A percentile compares a stretch with the other conserved stretches of the same genome.
Conservation (phyloP, 2,113 vertebrate species). For the Sprattus sprattus region DNA sequence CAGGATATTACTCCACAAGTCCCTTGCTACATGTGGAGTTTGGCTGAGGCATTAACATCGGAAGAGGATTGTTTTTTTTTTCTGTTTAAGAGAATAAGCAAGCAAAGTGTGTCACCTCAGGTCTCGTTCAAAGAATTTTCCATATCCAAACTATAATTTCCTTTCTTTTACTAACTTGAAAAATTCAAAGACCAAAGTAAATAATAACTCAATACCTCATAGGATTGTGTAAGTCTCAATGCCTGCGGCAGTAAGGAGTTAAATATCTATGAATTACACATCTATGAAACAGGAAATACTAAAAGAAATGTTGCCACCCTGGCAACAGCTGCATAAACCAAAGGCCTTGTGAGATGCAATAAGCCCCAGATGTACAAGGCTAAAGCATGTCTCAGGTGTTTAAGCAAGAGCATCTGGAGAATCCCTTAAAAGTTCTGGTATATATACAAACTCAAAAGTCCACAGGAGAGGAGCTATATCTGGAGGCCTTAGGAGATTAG, state of each 20-base stretch:
- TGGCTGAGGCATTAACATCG: not conserved
- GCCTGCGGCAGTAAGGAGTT: not conserved
- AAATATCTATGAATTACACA: not conserved
- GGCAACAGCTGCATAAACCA: not conserved
- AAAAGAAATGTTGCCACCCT: not conserved
- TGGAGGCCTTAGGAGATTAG: not conserved
- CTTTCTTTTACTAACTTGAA: not conserved
- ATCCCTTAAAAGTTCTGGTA: not conserved
- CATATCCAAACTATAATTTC: no score
- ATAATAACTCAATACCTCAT: not conserved
- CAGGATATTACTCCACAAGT: not conserved
- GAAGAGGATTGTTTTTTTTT: not conserved
- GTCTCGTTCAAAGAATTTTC: not conserved
- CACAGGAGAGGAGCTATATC: not conserved
- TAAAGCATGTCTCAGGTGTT: not conserved
- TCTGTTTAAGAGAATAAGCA: not conserved
- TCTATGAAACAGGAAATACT: not conserved
- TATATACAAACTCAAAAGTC: not conserved
- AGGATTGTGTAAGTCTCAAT: not conserved
- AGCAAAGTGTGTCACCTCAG: not conserved
- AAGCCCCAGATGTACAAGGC: not conserved
- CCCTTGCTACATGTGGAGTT: not conserved
- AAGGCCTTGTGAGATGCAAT: not conserved
- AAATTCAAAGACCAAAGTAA: not conserved
- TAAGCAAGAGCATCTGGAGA: not conserved